A percentile compares a stretch with the other conserved stretches of the same genome.
Conservation (phyloP, 2,888 invertebrate species). For the Oegoconia quadripuncta region DNA sequence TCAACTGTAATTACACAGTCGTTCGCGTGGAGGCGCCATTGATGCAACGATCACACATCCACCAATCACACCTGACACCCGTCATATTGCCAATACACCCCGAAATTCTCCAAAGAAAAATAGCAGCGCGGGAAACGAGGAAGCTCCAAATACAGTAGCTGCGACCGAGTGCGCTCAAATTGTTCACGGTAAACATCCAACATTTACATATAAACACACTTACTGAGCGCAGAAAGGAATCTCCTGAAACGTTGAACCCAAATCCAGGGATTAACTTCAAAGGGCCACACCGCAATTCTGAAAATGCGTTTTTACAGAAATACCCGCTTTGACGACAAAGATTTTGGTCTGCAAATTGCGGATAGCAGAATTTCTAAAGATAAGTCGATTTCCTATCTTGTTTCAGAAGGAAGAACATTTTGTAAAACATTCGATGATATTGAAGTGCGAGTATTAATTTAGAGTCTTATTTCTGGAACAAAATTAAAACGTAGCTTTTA, state of each 20-base stretch:
- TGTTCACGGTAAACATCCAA: conserved; percentile 35
- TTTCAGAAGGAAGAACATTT: conserved; percentile 49
- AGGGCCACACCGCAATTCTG: conserved; percentile 57
- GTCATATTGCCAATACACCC: conserved; percentile 13
- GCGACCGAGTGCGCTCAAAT: conserved; percentile 36
- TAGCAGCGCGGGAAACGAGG: neutral
- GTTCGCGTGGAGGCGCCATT: conserved; percentile 38
- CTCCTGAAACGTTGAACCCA: conserved; percentile 31
- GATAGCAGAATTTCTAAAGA: conserved; percentile 45
- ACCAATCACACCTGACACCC: conserved; percentile 29
- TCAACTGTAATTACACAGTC: conserved; percentile 41
- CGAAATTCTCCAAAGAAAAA: conserved; percentile 4
- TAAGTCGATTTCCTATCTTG: conserved; percentile 50
- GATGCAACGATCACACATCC: conserved; percentile 23
- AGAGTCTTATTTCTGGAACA: too few species aligned
- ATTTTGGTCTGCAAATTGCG: conserved; percentile 61
- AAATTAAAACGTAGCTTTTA: too few species aligned
- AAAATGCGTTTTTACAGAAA: conserved; percentile 75
- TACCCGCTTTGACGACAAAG: conserved; percentile 62
- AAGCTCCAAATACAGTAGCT: conserved; percentile 32
- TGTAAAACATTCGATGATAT: conserved; percentile 35
- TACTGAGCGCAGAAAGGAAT: conserved; percentile 24
- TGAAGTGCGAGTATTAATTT: too few species aligned
- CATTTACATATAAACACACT: conserved; percentile 36
- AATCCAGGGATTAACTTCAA: conserved; percentile 74